A percentile compares a stretch with the other conserved stretches of the same genome.
Evolutionary conservation across 2,888 invertebrate genomes (phyloP).

Genomic region (Omphaloscelis lunosa): DNA sequence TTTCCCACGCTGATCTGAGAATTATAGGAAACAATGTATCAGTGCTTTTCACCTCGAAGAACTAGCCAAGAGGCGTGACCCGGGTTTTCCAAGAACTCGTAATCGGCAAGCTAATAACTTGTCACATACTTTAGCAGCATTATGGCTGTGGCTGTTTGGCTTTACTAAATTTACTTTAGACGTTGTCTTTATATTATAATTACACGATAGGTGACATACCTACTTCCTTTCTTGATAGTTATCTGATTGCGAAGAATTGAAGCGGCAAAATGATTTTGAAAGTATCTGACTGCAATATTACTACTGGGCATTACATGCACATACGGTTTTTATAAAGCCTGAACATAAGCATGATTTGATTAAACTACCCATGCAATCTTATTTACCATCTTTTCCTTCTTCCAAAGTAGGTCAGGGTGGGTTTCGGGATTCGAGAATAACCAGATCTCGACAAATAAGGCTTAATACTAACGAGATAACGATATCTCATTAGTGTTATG

Average conservation of each 20-base stretch:
- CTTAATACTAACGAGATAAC: not conserved
- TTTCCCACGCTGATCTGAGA: slow-evolving; percentile 36
- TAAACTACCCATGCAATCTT: slow-evolving; percentile 24
- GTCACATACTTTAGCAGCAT: not conserved
- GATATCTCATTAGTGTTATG: not conserved
- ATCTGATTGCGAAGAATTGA: not conserved
- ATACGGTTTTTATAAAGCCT: not conserved
- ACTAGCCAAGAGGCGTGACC: not conserved
- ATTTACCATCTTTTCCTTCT: slow-evolving; percentile 21
- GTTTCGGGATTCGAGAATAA: slow-evolving; percentile 14
- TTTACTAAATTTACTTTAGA: not conserved
- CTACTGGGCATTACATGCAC: not conserved
- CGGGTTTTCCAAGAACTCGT: slow-evolving; percentile 4
- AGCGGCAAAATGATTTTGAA: not conserved
- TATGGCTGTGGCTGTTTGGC: not conserved
- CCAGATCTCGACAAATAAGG: slow-evolving; percentile 8
- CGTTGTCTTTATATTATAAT: not conserved
- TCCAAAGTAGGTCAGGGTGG: not conserved
- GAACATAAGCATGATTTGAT: slow-evolving; percentile 10
- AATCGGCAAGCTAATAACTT: slow-evolving; percentile 12
- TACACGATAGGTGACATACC: not conserved
- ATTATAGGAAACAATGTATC: slow-evolving; percentile 40
- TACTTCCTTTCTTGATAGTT: not conserved
- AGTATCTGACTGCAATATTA: not conserved
- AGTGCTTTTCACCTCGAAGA: slow-evolving; percentile 42